Percentiles rank a stretch among this genome's conserved stretches.
Evolutionary conservation across 2,888 invertebrate genomes (phyloP).

Genomic region (Ochropleura leucogaster): DNA sequence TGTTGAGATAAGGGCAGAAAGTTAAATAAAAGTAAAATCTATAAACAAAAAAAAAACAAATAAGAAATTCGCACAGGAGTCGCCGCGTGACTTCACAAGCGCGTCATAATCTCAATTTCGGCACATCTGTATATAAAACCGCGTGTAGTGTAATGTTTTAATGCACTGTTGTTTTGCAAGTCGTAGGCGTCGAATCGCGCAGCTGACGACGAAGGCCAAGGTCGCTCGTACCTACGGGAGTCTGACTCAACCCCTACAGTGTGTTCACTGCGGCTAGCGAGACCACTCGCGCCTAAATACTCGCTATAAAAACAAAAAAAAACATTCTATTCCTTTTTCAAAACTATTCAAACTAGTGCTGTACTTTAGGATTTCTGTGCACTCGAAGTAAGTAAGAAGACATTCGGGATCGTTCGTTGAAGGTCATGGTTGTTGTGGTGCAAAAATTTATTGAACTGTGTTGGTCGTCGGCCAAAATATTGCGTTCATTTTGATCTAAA

Average conservation of each 20-base stretch:
- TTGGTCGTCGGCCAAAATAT: constrained; percentile 21
- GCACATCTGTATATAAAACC: constrained; percentile 45
- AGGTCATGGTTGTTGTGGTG: constrained; percentile 57
- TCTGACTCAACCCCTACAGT: constrained; percentile 56
- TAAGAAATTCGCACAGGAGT: not conserved
- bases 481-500: not conserved
- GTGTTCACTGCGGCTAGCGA: constrained; percentile 28
- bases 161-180: constrained; percentile 38
- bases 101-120: constrained; percentile 42
- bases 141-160: constrained; percentile 17
- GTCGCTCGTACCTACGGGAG: constrained; percentile 54
- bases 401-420: constrained; percentile 47
- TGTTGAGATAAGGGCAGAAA: not conserved
- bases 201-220: constrained; percentile 58
- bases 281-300: constrained; percentile 38
- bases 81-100: constrained; percentile 13
- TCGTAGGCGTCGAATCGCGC: constrained; percentile 51
- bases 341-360: constrained; percentile 17
- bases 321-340: not conserved
- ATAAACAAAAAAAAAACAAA: not conserved
- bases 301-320: not conserved
- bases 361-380: constrained; percentile 23
- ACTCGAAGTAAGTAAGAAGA: constrained; percentile 49
- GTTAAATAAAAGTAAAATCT: not conserved
- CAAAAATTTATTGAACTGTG: constrained; percentile 34